Evolutionary conservation across 2,113 vertebrate genomes (phyloP), one percentile per base, ranked within the genome.

Genomic region (Sialia sialis): DNA sequence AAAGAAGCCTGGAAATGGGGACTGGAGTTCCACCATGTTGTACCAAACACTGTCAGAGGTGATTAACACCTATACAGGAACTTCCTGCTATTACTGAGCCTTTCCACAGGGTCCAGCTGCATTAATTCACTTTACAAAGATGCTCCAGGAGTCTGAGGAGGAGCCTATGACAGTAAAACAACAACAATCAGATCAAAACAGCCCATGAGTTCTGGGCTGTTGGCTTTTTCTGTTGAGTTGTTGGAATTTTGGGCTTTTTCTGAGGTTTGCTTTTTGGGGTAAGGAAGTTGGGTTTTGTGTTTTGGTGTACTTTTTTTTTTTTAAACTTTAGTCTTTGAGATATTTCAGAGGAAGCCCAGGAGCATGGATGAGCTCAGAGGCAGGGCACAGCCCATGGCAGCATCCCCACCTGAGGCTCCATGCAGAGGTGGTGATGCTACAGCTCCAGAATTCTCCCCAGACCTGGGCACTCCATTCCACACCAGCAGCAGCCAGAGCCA

Each of bases 21-120:
- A 51, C 43, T 1, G 4, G 41, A 52, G 66, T 19, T 30, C 29
- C 78, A 82, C 7, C 0, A 0, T 4, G 27, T 29, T 64, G n/a
- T 73, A 91, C 51, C 63, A 43, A 44, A 83, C 29, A 36, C 11
- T 29, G 36, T 41, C 49, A 87, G 75, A 85, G 21, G 46, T 39
- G 44, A 85, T 76, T 70, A 79, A 89, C 94, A 87, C 23, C 62
- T 34, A 62, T 56, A 66, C 0, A 1, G 58, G 46, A 79, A 84
- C 75, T 84, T 58, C 54, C 49, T 43, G 48, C 29, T 66, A 1
- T 20, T 82, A 16, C 10, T 36, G 60, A 73, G 27, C 58, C 58
- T 32, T 91, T 69, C 59, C 34, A 62, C 54, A 73, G 48, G 18
- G 4, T 38, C 27, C 36, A n/a, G 34, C 21, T 77, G 67, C 72